Conservation (phyloP, 1,140 invertebrate species). For the Laupala kohalensis region DNA sequence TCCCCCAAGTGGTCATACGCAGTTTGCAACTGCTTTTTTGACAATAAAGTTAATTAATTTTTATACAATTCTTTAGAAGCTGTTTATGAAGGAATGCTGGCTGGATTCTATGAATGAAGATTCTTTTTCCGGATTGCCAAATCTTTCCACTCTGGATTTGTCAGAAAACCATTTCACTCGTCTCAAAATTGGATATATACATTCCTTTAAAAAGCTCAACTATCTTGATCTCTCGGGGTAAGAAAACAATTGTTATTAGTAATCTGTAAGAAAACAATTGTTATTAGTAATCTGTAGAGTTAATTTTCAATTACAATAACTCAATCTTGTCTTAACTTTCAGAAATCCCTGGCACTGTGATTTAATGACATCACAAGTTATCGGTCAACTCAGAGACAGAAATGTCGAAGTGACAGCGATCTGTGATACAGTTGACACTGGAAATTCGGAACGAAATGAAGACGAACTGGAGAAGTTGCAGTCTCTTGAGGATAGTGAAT, state of each 20-base stretch:
- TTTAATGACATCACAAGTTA: neutral
- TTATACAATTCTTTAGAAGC: neutral
- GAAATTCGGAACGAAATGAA: neutral
- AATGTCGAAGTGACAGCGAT: neutral
- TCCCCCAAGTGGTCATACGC: too few species aligned
- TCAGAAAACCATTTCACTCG: neutral
- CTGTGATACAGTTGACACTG: neutral
- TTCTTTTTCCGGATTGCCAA: neutral
- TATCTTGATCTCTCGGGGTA: neutral
- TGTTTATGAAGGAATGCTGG: neutral
- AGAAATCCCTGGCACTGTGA: slow-evolving; percentile 8
- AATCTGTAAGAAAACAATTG: neutral
- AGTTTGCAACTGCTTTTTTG: too few species aligned
- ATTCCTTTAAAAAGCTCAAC: neutral
- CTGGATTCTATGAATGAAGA: neutral
- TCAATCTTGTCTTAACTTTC: neutral
- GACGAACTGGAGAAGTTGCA: neutral
- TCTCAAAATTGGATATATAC: neutral
- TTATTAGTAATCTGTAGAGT: neutral
- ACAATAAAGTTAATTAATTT: neutral
- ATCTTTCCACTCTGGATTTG: neutral
- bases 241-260: neutral
- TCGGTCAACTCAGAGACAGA: neutral
- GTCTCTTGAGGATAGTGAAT: neutral
- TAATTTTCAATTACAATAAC: neutral